phyloP scores from a whole-genome alignment of 1,140 invertebrate species.

The Acromyrmex heyeri region DNA sequence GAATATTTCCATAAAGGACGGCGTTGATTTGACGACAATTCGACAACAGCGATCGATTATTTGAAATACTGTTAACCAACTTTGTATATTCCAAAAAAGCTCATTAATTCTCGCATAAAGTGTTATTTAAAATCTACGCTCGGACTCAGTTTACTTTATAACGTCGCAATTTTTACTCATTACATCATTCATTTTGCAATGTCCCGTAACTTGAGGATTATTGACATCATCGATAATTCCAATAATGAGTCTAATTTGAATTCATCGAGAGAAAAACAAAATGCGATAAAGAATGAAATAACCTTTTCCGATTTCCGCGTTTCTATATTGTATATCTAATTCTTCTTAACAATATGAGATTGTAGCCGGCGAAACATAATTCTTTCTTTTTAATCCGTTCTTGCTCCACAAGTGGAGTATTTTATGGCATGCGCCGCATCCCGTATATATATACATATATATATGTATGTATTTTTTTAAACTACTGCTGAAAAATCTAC shows the following conservation, averaged over 20 bases:
- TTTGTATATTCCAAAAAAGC: background rate
- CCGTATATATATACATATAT: background rate
- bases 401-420: constrained; percentile 15
- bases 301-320: background rate
- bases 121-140: background rate
- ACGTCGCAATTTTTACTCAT: background rate
- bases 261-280: background rate
- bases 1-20: constrained; percentile 16
- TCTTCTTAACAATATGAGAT: background rate
- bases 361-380: background rate
- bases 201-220: background rate
- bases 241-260: background rate
- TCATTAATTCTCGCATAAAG: background rate
- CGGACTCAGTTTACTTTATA: background rate
- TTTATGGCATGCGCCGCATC: background rate
- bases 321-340: background rate
- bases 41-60: constrained; percentile 8
- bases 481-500: constrained; percentile 71
- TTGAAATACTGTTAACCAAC: background rate
- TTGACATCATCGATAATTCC: background rate
- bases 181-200: background rate
- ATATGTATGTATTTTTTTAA: constrained; percentile 21
- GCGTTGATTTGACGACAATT: background rate
- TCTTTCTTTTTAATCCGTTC: background rate
- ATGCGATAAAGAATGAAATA: background rate